These are phyloP conservation scores for Pseudomugil gertrudae DNA, from an alignment of 2,797 vertebrate genomes.

Conservation along the genomic window DNA sequence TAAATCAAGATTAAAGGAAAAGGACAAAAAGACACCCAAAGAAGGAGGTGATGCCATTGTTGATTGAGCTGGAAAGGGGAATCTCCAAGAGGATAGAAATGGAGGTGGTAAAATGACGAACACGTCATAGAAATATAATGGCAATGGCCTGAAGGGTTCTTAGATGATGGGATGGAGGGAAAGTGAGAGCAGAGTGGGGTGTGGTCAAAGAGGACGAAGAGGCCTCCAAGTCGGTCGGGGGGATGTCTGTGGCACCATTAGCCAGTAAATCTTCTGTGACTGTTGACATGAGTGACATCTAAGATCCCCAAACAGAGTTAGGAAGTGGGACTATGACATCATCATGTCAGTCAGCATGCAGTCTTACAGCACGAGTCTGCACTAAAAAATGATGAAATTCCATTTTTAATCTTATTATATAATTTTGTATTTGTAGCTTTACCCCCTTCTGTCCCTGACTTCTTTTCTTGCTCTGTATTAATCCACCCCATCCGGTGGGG, in stretches of 20 bases:
- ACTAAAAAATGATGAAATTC: background rate
- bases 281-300: slow-evolving; percentile 78
- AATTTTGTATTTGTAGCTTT: slow-evolving; percentile 1
- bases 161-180: slow-evolving; percentile 7
- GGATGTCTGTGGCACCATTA: slow-evolving; percentile 64
- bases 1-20: slow-evolving; percentile 61
- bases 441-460: background rate
- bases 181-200: slow-evolving; percentile 39
- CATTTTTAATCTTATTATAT: background rate
- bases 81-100: slow-evolving; percentile 21
- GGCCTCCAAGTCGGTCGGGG: slow-evolving; percentile 54
- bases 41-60: slow-evolving; percentile 7
- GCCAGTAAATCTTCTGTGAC: slow-evolving; percentile 76
- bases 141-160: slow-evolving; percentile 17
- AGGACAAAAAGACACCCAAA: slow-evolving; percentile 30
- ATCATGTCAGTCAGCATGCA: slow-evolving; percentile 22
- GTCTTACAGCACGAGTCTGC: slow-evolving; percentile 2
- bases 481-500: slow-evolving; percentile 24
- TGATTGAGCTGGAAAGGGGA: slow-evolving; percentile 13
- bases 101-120: slow-evolving; percentile 38
- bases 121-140: slow-evolving; percentile 27
- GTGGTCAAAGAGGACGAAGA: slow-evolving; percentile 38
- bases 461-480: slow-evolving; percentile 3
- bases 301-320: slow-evolving; percentile 74
- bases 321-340: slow-evolving; percentile 57